Conservation (phyloP, 2,888 invertebrate genomes). For the Cinara cedri region DNA sequence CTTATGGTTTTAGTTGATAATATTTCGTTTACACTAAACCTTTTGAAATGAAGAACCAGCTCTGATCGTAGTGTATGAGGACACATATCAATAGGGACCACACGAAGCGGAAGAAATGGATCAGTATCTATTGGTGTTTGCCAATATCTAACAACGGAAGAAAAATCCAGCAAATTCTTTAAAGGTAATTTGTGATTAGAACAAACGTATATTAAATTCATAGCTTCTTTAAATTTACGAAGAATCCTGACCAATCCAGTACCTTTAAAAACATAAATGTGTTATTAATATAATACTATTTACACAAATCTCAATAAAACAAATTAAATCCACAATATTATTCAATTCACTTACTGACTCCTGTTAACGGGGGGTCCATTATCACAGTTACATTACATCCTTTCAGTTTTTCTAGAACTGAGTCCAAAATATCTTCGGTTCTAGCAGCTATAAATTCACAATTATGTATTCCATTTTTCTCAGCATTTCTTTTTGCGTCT, state of each 20-base stretch:
- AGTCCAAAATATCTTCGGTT: constrained; percentile 67
- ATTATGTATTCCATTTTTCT: constrained; percentile 65
- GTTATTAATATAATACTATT: not conserved
- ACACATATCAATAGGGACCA: constrained; percentile 70
- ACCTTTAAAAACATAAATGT: constrained; percentile 60
- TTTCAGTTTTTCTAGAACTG: constrained; percentile 61
- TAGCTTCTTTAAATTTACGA: constrained; percentile 64
- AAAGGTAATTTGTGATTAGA: constrained; percentile 67
- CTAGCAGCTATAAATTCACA: constrained; percentile 67
- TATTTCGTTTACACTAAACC: constrained; percentile 59
- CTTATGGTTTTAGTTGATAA: constrained; percentile 38
- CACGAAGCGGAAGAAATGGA: constrained; percentile 66
- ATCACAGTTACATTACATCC: constrained; percentile 65
- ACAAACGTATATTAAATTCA: constrained; percentile 68
- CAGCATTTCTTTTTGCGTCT: constrained; percentile 68
- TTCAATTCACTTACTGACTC: constrained; percentile 63
- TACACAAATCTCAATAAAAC: not conserved
- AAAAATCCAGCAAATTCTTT: constrained; percentile 65
- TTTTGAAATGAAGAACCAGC: constrained; percentile 66
- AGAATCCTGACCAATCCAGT: constrained; percentile 64
- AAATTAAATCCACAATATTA: not conserved
- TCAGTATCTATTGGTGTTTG: constrained; percentile 63
- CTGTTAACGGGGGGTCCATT: constrained; percentile 70
- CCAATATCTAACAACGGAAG: constrained; percentile 58
- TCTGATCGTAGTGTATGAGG: constrained; percentile 70